Percentiles rank a stretch among this genome's conserved stretches.
These are phyloP conservation scores for Dendrophyllia cribrosa DNA, from an alignment of 64 coral and sea anemone genomes.

Conservation along the genomic window DNA sequence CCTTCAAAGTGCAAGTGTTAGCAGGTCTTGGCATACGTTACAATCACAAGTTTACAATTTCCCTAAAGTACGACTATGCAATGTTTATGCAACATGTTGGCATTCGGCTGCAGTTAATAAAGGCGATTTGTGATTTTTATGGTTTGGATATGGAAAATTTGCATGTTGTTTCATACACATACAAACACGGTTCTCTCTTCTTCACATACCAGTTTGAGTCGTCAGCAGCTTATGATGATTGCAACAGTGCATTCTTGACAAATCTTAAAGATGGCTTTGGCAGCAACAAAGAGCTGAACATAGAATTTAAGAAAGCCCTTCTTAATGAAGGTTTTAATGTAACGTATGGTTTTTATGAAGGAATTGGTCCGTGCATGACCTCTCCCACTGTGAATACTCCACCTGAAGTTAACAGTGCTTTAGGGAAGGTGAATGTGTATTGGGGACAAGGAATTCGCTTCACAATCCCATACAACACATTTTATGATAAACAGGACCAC, in stretches of 20 bases:
- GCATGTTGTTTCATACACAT: constrained; percentile 26
- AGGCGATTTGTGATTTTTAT: constrained; percentile 50
- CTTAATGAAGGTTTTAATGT: background rate
- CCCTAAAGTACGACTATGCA: constrained; percentile 34
- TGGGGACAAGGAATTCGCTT: constrained; percentile 37
- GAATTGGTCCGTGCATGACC: background rate
- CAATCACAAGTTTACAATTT: constrained; percentile 66
- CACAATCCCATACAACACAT: constrained; percentile 44
- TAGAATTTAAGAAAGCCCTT: constrained; percentile 7
- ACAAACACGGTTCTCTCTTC: constrained; percentile 11
- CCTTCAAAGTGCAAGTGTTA: constrained; percentile 52
- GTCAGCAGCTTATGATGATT: constrained; percentile 1
- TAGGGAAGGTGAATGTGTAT: background rate
- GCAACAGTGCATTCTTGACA: background rate
- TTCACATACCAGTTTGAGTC: constrained; percentile 69
- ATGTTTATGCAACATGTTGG: constrained; percentile 62
- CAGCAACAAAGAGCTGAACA: constrained; percentile 6
- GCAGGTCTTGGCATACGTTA: background rate
- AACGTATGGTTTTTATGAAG: constrained; percentile 28
- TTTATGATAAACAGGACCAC: constrained; percentile 53
- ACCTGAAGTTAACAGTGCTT: constrained; percentile 2
- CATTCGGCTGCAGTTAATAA: constrained; percentile 49
- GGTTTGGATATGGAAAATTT: constrained; percentile 19
- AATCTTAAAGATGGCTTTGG: constrained; percentile 54
- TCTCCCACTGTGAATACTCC: background rate